Conservation (phyloP, 2,888 invertebrate genomes). For the Xestia c-nigrum region DNA sequence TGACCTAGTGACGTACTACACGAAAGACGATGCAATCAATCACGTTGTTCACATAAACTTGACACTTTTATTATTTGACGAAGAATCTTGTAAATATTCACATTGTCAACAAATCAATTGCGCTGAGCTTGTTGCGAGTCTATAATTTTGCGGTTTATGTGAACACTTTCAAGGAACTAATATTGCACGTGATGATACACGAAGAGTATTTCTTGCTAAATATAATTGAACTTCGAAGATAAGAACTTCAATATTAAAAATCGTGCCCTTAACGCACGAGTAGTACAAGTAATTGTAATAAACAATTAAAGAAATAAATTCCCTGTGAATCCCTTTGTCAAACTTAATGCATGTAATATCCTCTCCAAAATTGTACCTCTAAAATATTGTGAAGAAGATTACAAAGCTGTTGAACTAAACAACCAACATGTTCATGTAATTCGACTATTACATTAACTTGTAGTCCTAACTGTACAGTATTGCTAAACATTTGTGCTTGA, state of each 20-base stretch:
- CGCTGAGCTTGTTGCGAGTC: constrained; percentile 54
- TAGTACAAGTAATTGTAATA: constrained; percentile 15
- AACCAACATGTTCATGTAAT: constrained; percentile 53
- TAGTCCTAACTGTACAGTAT: constrained; percentile 69
- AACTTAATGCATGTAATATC: constrained; percentile 56
- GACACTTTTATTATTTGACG: constrained; percentile 84
- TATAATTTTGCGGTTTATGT: constrained; percentile 68
- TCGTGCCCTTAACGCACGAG: constrained; percentile 19
- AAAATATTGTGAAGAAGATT: constrained; percentile 27
- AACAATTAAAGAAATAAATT: constrained; percentile 31
- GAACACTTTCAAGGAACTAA: constrained; percentile 69
- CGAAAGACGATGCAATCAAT: constrained; percentile 80
- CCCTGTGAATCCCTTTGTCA: constrained; percentile 12
- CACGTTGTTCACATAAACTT: constrained; percentile 80
- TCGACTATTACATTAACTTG: constrained; percentile 45
- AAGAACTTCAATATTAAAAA: constrained; percentile 22
- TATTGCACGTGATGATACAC: constrained; percentile 55
- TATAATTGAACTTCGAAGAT: constrained; percentile 26
- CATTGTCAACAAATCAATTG: constrained; percentile 61
- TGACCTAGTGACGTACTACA: constrained; percentile 62
- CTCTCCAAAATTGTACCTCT: constrained; percentile 29
- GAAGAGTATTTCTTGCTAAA: constrained; percentile 35
- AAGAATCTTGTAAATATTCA: constrained; percentile 75
- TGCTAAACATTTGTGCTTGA: constrained; percentile 85
- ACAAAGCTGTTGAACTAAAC: constrained; percentile 54